Conservation (phyloP, 2,888 invertebrate species). For the Apodemia zela region DNA sequence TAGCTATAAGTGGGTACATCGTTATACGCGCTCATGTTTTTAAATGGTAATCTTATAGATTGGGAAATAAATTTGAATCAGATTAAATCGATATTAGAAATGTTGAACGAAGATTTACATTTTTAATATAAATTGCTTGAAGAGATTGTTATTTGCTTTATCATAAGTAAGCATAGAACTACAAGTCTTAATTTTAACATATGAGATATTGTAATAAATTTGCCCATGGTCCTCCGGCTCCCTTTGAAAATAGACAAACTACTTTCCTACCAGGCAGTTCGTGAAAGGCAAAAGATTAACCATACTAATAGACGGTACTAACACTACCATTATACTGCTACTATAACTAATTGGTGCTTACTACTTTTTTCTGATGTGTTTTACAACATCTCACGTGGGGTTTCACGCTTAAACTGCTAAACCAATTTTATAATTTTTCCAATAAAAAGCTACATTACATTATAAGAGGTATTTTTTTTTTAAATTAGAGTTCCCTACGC, state of each 20-base stretch:
- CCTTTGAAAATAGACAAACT: neutral
- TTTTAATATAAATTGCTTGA: neutral
- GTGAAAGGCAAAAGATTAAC: too few relatives aligned
- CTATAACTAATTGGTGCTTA: too few relatives aligned
- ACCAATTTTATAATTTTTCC: neutral
- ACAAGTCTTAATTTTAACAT: neutral
- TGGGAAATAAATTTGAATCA: conserved; percentile 34
- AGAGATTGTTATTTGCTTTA: too few relatives aligned
- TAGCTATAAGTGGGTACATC: conserved; percentile 35
- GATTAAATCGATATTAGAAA: conserved; percentile 12
- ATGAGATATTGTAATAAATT: neutral
- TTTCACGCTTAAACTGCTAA: too few relatives aligned
- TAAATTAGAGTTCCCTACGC: too few relatives aligned
- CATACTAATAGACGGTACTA: neutral
- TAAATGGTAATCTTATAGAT: conserved; percentile 70
- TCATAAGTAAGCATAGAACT: too few relatives aligned
- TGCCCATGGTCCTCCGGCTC: too few relatives aligned
- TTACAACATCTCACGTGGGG: too few relatives aligned
- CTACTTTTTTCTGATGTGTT: too few relatives aligned
- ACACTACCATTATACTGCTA: too few relatives aligned
- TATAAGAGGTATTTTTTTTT: neutral
- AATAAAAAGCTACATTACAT: neutral
- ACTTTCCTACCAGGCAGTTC: too few relatives aligned
- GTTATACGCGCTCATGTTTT: conserved; percentile 69
- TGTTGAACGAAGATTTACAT: conserved; percentile 10